Evolutionary conservation across 1,140 invertebrate genomes (phyloP).

Genomic region (Daktulosphaira vitifoliae): DNA sequence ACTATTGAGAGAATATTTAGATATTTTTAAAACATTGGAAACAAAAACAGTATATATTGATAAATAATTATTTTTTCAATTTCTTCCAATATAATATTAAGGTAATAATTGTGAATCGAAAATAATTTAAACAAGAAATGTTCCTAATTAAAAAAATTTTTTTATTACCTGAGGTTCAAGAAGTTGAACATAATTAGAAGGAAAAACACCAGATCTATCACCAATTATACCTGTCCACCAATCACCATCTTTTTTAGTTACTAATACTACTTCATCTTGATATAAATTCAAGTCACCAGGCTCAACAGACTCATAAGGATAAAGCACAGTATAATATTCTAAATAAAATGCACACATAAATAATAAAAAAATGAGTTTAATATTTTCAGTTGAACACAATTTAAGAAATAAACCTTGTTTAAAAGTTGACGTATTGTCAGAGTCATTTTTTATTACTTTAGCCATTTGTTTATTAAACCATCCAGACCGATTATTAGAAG

Average conservation of each 20-base stretch:
- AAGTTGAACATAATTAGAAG: conserved; percentile 80
- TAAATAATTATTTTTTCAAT: too few relatives aligned
- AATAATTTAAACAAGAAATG: too few relatives aligned
- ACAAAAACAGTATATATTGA: too few relatives aligned
- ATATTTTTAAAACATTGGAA: too few relatives aligned
- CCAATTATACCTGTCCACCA: conserved; percentile 96
- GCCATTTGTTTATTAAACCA: conserved; percentile 70
- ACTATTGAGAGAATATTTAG: too few relatives aligned
- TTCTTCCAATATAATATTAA: too few relatives aligned
- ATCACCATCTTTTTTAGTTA: conserved; percentile 83
- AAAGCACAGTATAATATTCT: conserved; percentile 76
- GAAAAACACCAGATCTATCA: conserved; percentile 83
- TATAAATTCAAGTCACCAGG: conserved; percentile 85
- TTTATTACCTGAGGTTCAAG: conserved; percentile 32
- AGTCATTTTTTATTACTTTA: conserved; percentile 44
- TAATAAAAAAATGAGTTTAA: conserved; percentile 1
- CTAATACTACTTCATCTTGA: conserved; percentile 80
- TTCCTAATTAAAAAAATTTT: too few relatives aligned
- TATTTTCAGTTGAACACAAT: background rate
- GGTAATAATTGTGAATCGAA: too few relatives aligned
- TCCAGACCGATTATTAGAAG: conserved; percentile 45
- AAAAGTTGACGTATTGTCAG: background rate
- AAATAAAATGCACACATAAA: conserved; percentile 23
- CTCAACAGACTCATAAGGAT: conserved; percentile 78
- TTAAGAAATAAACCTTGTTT: conserved; percentile 12